Base-by-base conservation (phyloP, 1,140 invertebrate species). In the Hirudo medicinalis region DNA sequence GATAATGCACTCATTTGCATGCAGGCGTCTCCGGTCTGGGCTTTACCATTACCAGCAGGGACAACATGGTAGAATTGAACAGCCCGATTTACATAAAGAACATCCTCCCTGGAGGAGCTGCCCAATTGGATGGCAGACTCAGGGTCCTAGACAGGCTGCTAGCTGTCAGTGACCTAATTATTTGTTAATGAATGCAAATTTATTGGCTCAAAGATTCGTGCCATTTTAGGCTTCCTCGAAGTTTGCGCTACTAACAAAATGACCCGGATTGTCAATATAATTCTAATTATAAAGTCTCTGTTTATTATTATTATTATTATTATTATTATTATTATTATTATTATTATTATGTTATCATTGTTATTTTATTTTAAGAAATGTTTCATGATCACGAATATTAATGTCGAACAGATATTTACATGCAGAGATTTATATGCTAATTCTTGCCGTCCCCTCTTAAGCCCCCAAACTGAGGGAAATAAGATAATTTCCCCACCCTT, bases 51-150 rank as follows among this genome's bases (percentile, higher is more conserved):
- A 97, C 94, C 0, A 97, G 94, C 0, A 85, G 94, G 71, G 95
- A 98, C 79, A 97, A 97, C 84, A 91, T 91, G 22, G 78, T 80
- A 11, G 79, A 78, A 36, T 2, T 63, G 22, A 88, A 92, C 76
- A 91, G 90, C 79, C 94, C 94, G 3, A 97, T 98, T 78, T 98
- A 97, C 80, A 96, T 98, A 70, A 97, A 97, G 82, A 97, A 96
- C 82, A 97, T 98, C 74, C 84, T 97, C 76, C 90, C 92, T n/a
- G 91, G 92, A 84, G 94, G 95, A 73, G 94, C 94, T 5, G 95
- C 94, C 53, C 91, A 97, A 25, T 88, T 90, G 76, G 94, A 97
- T 83, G 94, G 94, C 0, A 85, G 91, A 76, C 83, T 99, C 2
- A 89, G 90, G 78, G 89, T 92, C 0, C 94, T 95, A 0, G 96